Conservation (phyloP, 2,888 invertebrate species). For the Lottia scabra region DNA sequence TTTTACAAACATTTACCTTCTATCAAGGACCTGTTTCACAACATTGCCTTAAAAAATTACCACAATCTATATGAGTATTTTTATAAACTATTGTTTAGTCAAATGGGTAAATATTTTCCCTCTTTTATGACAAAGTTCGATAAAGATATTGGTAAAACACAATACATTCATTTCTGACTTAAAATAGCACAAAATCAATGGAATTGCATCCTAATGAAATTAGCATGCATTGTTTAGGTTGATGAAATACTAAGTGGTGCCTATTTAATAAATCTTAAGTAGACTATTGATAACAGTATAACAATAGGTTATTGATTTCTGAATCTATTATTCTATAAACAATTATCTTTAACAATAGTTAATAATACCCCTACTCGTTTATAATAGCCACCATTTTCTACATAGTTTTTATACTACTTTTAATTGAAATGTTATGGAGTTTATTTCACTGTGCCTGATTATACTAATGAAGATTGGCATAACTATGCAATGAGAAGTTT, state of each 20-base stretch:
- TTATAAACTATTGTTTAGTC: no score
- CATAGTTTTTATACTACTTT: no score
- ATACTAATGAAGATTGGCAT: no score
- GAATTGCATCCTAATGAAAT: constrained; percentile 1
- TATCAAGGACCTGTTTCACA: no score
- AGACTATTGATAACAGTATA: constrained; percentile 3
- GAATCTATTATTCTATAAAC: background rate
- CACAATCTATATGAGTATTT: no score
- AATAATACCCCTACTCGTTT: no score
- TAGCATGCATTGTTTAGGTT: background rate
- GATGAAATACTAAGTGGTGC: constrained; percentile 2
- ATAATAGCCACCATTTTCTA: no score
- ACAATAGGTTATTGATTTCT: background rate
- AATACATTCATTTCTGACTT: background rate
- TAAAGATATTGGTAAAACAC: background rate
- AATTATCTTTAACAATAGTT: background rate
- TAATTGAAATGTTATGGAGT: no score
- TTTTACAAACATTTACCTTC: no score
- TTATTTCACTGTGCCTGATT: no score
- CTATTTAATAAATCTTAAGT: constrained; percentile 4
- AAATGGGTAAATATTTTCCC: constrained; percentile 3
- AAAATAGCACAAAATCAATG: background rate
- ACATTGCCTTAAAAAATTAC: no score
- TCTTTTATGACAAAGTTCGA: background rate
- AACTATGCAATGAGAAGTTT: no score